A percentile compares a stretch with the other conserved stretches of the same genome.
Conservation (phyloP, 1,140 invertebrate genomes). For the Bombus cullumanus region DNA sequence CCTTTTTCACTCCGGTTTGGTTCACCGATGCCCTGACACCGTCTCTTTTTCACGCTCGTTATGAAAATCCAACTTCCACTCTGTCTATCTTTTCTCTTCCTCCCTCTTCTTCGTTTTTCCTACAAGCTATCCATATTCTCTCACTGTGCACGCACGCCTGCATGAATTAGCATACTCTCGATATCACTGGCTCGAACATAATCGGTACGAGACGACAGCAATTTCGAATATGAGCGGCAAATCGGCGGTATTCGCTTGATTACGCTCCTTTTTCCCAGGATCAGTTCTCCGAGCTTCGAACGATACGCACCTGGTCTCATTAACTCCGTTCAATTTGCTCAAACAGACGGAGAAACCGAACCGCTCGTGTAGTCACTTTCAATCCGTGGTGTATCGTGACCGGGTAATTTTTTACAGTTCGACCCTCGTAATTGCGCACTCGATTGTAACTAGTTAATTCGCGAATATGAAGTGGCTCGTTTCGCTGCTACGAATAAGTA, state of each 20-base stretch:
- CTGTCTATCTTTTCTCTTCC: not conserved
- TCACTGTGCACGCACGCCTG: constrained; percentile 19
- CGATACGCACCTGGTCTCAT: constrained; percentile 60
- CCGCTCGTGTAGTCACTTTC: constrained; percentile 52
- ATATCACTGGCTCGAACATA: constrained; percentile 42
- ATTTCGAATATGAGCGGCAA: constrained; percentile 63
- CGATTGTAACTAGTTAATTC: constrained; percentile 27
- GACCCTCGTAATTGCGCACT: constrained; percentile 8
- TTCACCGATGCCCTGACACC: constrained; percentile 16
- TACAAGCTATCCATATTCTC: not conserved
- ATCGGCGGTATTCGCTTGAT: constrained; percentile 59
- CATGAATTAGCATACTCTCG: constrained; percentile 51
- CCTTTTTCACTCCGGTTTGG: constrained; percentile 32
- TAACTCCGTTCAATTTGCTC: constrained; percentile 58
- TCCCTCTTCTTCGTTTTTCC: not conserved
- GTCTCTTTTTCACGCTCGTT: not conserved
- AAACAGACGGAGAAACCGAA: constrained; percentile 50
- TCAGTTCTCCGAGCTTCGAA: constrained; percentile 35
- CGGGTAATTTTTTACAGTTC: constrained; percentile 33
- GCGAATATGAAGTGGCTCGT: not conserved
- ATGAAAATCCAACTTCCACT: not conserved
- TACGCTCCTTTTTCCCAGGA: constrained; percentile 47
- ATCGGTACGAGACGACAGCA: constrained; percentile 53
- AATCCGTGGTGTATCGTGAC: constrained; percentile 21
- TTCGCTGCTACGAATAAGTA: not conserved